phyloP scores from a whole-genome alignment of 2,113 vertebrate species.

The Mus musculus region GRCm39 chr17:14723001-14723500 shows the following conservation, averaged over 20 bases:
- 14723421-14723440: fast-evolving
- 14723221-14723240: background rate
- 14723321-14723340: background rate
- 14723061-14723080: background rate
- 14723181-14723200: background rate
- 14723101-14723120: background rate
- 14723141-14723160: background rate
- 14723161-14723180: background rate
- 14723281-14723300: background rate
- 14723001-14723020: background rate
- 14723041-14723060: background rate
- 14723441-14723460: too few relatives aligned
- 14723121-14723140: background rate
- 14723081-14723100: background rate
- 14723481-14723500: too few relatives aligned
- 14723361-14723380: background rate
- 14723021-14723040: background rate
- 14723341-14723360: background rate
- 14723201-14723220: background rate
- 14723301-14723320: background rate
- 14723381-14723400: background rate
- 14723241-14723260: background rate
- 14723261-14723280: background rate
- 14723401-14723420: background rate
- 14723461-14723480: too few relatives aligned